Percentiles rank a stretch among this genome's conserved stretches.
Conservation (phyloP, 37 sponge, comb jelly and placozoan species). For the Ephydatia muelleri region DNA sequence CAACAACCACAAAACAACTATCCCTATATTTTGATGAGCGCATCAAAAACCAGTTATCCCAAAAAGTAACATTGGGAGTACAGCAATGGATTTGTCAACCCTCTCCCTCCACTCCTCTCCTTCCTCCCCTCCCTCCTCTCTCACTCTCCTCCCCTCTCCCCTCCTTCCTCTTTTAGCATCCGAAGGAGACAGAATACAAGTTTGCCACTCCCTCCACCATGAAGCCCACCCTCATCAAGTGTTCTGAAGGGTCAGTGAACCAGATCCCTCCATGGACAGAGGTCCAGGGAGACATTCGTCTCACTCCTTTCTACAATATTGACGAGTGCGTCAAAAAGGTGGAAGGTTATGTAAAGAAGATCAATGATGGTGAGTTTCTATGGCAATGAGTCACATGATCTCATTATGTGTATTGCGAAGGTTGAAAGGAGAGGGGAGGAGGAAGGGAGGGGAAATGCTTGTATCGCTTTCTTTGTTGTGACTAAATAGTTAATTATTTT, state of each 20-base stretch:
- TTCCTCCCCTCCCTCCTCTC: constrained; percentile 5
- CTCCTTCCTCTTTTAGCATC: constrained; percentile 39
- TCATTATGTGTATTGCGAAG: not conserved
- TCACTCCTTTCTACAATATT: constrained; percentile 78
- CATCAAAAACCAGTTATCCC: too few species aligned
- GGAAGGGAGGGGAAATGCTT: too few species aligned
- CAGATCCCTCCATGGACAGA: constrained; percentile 76
- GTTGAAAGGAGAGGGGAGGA: too few species aligned
- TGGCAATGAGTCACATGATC: not conserved
- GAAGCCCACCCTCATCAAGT: constrained; percentile 75
- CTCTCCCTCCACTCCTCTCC: constrained; percentile 1
- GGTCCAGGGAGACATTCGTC: constrained; percentile 70
- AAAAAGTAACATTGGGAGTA: too few species aligned
- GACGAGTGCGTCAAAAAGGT: constrained; percentile 52
- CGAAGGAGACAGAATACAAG: constrained; percentile 55
- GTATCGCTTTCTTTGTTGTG: too few species aligned
- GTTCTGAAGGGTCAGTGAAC: constrained; percentile 67
- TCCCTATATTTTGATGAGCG: too few species aligned
- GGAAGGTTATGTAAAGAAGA: constrained; percentile 50
- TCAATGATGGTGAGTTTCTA: constrained; percentile 51
- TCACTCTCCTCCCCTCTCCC: not conserved
- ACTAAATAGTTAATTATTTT: too few species aligned
- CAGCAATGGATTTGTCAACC: not conserved
- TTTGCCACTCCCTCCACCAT: constrained; percentile 79
- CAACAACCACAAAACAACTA: too few species aligned